Percentiles rank a stretch among this genome's conserved stretches.
Conservation (phyloP, 1,140 invertebrate genomes). For the Pararge aegeria region DNA sequence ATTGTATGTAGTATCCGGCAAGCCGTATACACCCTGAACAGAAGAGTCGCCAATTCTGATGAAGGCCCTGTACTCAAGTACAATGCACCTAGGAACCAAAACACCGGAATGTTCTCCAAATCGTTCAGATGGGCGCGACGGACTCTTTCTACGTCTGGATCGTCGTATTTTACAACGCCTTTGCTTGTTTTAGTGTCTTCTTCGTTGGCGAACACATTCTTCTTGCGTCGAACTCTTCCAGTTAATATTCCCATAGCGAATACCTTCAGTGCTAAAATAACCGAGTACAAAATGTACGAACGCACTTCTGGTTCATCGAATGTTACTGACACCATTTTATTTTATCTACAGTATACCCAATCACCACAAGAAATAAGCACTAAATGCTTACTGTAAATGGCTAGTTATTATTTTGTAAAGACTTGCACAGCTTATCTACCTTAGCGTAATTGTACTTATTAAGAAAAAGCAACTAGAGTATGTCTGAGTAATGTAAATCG, state of each 20-base stretch:
- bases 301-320: conserved; percentile 66
- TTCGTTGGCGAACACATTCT: conserved; percentile 61
- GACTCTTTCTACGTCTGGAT: conserved; percentile 79
- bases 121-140: conserved; percentile 86
- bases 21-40: conserved; percentile 82
- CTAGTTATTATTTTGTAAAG: no score
- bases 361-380: no score
- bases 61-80: conserved; percentile 83
- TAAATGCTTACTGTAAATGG: no score
- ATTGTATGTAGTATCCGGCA: conserved; percentile 84
- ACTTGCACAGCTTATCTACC: no score
- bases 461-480: no score
- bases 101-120: conserved; percentile 86
- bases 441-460: no score
- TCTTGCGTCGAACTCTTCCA: conserved; percentile 59
- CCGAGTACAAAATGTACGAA: conserved; percentile 76
- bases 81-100: conserved; percentile 82
- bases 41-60: conserved; percentile 69
- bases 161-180: conserved; percentile 65
- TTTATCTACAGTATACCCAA: neutral
- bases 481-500: no score
- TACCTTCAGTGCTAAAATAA: conserved; percentile 73
- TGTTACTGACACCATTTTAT: conserved; percentile 39
- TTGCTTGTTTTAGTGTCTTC: conserved; percentile 61
- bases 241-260: conserved; percentile 79